Evolutionary conservation across 2,888 invertebrate species (phyloP), one percentile per base, ranked within the genome.

Genomic region (Apotomis capreana): DNA sequence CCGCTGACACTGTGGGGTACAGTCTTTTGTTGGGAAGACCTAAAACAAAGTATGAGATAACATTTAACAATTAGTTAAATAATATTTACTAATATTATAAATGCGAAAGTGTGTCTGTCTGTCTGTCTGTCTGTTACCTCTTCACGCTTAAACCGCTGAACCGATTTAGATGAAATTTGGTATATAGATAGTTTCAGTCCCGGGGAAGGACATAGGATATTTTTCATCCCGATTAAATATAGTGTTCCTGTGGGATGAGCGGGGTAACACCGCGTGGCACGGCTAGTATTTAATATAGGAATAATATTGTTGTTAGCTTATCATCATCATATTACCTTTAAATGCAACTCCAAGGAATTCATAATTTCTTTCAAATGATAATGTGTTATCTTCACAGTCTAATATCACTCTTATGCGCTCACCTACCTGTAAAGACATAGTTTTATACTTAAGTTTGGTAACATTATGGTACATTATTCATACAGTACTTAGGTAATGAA

Each of bases 331-430:
- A 26, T 88, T 89, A 97, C 97, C 98, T 95, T 97, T 95, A 94
- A 99, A 99, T 83, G 99, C 99, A 83, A 99, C 98, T 80, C 99
- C 99, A 87, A 99, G 95, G 94, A 99, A 99, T 94, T 99, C 99
- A 91, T 97, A 98, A 93, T 98, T 98, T 90, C 98, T 98, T 92
- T 99, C 99, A 94, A 99, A 99, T 75, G 99, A 98, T 87, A 99
- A 94, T 63, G 98, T 98, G 85, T 98, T 98, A 89, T 98, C 97
- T 93, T 99, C 99, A 95, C 99, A 99, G 94, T 99, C 99, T 87
- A 99, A 94, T 88, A 99, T 98, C 77, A 99, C 98, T 89, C 98
- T 95, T 88, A 99, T 98, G 88, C 98, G 95, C 92, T 99, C 99
- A 69, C 99, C 99, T 83, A 99, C 97, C 98, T 99, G 90, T 68